Base-by-base conservation (phyloP, 2,888 invertebrate species). In the Andrena praecox region DNA sequence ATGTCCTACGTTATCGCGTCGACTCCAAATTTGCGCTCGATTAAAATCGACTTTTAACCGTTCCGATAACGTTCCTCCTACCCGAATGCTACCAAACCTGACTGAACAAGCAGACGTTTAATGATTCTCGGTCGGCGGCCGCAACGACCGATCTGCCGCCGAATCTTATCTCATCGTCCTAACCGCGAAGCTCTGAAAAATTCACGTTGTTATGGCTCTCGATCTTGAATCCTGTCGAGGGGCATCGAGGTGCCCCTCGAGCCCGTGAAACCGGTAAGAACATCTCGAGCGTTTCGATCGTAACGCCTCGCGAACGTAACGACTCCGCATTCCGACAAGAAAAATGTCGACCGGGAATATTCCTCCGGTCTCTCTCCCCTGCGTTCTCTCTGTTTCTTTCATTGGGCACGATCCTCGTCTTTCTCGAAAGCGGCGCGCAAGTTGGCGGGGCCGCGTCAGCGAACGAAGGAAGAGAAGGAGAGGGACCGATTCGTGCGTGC, bases 331-430 rank as follows among this genome's bases (percentile, higher is more conserved):
- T 89, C 89, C 89, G 85, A 77, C 83, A 82, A 89, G 89, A 89
- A 90, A 89, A 89, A 88, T 89, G 89, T 90, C 89, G 89, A 88
- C 87, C 87, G 85, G 85, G 85, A 85, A 87, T 89, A 88, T 89
- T 85, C 85, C 80, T 77, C 63, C 77, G 68, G 70, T 76, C 77
- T 66, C 56, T 69, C 31, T 50, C 67, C 64, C 52, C 31, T 27
- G 56, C 71, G n/a, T 42, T 48, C 66, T 54, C 29, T 67, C 71
- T 67, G 24, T 42, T 10, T 42, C 66, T 50, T 8, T n/a, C 62
- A 50, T 31, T n/a, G 59, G 31, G 66, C 33, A 10, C 7, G 52
- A 63, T 67, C 72, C 67, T 63, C 56, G 77, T 74, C 63, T 33
- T 66, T 86, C 82, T 35, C 71, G 80, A 62, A 59, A 64, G 67